phyloP scores from a whole-genome alignment of 2,797 vertebrate genomes.

The Schizopygopsis pylzovi region DNA sequence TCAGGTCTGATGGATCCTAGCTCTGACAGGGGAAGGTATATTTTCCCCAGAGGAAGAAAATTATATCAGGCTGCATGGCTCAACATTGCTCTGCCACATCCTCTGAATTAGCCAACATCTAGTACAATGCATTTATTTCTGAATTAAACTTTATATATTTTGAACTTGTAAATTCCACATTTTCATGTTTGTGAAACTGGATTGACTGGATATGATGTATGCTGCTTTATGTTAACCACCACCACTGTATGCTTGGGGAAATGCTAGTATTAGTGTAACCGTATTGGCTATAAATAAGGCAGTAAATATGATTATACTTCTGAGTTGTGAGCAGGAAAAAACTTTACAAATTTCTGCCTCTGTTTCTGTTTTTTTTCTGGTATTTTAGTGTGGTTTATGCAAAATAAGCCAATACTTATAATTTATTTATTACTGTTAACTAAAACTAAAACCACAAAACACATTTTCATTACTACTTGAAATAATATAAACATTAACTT shows the following conservation, averaged over 20 bases:
- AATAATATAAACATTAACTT: background rate
- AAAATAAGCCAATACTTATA: background rate
- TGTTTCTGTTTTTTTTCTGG: background rate
- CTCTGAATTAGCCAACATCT: background rate
- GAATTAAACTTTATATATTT: background rate
- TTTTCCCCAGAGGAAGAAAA: background rate
- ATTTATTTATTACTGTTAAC: background rate
- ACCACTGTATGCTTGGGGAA: background rate
- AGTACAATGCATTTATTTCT: background rate
- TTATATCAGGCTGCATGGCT: background rate
- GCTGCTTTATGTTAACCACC: conserved; percentile 25
- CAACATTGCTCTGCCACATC: background rate
- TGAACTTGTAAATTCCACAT: background rate
- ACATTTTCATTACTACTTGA: background rate
- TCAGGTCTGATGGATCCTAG: conserved; percentile 12
- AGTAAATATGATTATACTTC: background rate
- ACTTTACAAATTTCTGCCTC: background rate
- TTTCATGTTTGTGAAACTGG: conserved; percentile 7
- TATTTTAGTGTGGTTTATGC: background rate
- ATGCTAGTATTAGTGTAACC: background rate
- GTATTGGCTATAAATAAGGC: conserved; percentile 32
- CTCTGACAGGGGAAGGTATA: background rate
- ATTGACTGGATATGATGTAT: conserved; percentile 22
- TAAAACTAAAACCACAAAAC: background rate
- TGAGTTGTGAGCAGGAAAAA: background rate